A percentile compares a stretch with the other conserved stretches of the same genome.
Conservation (phyloP, 2,797 vertebrate species). For the Rhincodon typus region DNA sequence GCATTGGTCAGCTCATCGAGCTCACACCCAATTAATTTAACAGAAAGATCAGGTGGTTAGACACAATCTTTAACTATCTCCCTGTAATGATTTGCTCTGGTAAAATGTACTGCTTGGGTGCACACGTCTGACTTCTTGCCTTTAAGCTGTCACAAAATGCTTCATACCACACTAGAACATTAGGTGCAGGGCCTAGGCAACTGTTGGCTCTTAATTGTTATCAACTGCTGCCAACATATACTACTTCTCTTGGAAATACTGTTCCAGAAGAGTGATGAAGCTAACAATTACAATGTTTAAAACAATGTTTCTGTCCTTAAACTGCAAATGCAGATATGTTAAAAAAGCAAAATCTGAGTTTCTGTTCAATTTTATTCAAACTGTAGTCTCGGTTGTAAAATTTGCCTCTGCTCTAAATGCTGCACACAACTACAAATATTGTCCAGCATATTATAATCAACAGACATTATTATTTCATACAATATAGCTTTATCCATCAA, state of each 20-base stretch:
- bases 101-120: slow-evolving; percentile 21
- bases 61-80: slow-evolving; percentile 14
- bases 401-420: not conserved
- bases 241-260: not conserved
- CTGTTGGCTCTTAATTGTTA: not conserved
- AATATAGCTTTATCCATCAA: not conserved
- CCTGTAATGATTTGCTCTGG: slow-evolving; percentile 17
- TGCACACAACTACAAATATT: not conserved
- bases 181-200: not conserved
- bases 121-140: slow-evolving; percentile 37
- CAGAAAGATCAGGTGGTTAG: slow-evolving; percentile 42
- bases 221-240: not conserved
- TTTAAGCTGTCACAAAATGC: not conserved
- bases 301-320: not conserved
- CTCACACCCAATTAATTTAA: slow-evolving; percentile 42
- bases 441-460: not conserved
- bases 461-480: not conserved
- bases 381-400: not conserved
- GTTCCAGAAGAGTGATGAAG: not conserved
- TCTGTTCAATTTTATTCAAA: not conserved
- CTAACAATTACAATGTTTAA: not conserved
- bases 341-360: not conserved
- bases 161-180: not conserved
- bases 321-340: not conserved
- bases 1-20: slow-evolving; percentile 43